phyloP scores from a whole-genome alignment of 2,888 invertebrate genomes.

The Cheilosia scutellata region DNA sequence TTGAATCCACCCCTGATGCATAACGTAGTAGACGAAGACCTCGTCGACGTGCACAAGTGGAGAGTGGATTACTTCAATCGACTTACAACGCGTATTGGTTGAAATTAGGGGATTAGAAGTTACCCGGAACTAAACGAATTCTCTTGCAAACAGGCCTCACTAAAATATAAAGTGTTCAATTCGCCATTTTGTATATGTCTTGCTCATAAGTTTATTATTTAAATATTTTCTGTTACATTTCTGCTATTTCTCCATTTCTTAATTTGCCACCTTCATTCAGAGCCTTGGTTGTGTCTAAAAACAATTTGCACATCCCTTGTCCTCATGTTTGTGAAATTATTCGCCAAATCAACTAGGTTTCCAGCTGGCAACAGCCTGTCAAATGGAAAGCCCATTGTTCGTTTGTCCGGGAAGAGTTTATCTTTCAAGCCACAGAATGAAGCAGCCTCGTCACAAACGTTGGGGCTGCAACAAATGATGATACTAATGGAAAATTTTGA shows the following conservation, averaged over 20 bases:
- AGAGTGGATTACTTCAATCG: no score
- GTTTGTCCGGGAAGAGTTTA: conserved; percentile 88
- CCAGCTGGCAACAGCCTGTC: conserved; percentile 82
- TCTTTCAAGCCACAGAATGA: conserved; percentile 90
- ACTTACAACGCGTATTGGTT: no score
- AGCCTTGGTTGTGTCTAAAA: conserved; percentile 80
- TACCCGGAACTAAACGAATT: no score
- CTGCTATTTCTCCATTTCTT: neutral
- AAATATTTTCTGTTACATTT: neutral
- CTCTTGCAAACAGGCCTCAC: no score
- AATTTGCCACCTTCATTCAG: neutral
- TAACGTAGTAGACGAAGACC: no score
- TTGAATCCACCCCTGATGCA: no score
- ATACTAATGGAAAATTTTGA: no score
- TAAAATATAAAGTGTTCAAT: no score
- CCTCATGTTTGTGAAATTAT: conserved; percentile 88
- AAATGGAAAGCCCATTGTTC: conserved; percentile 88
- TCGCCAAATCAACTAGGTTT: conserved; percentile 87
- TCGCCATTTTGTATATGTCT: no score
- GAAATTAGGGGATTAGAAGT: no score
- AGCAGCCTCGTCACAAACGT: conserved; percentile 87
- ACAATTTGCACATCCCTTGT: conserved; percentile 87
- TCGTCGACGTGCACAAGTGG: no score
- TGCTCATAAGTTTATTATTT: no score
- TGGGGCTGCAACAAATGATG: conserved; percentile 67